A percentile compares a stretch with the other conserved stretches of the same genome.
Conservation (phyloP, 2,797 vertebrate genomes). For the Acrossocheilus fasciatus region DNA sequence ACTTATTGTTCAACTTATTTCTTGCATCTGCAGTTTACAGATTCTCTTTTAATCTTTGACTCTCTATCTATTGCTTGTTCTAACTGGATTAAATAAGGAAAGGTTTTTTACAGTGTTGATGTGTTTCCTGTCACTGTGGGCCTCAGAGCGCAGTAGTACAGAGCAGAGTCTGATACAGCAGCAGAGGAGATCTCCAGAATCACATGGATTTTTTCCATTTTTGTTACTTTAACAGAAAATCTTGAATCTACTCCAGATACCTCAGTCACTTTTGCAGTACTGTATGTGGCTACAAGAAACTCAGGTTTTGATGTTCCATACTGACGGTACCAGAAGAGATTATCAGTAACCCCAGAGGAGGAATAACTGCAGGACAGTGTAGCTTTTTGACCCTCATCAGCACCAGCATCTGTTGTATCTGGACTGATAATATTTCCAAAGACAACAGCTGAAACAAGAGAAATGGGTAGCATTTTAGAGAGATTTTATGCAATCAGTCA, state of each 20-base stretch:
- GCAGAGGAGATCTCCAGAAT: not conserved
- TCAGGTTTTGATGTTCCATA: not conserved
- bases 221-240: not conserved
- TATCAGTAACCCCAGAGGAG: not conserved
- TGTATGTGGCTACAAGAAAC: not conserved
- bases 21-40: not conserved
- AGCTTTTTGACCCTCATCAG: no score
- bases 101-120: not conserved
- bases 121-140: constrained; percentile 15
- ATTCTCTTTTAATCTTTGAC: not conserved
- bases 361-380: constrained; percentile 16
- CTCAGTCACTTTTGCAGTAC: not conserved
- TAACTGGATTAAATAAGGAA: not conserved
- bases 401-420: no score
- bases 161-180: not conserved
- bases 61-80: not conserved
- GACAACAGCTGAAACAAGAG: not conserved
- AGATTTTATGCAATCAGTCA: not conserved
- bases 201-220: no score
- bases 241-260: not conserved
- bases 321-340: constrained; percentile 12
- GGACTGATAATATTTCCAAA: no score
- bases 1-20: not conserved
- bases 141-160: not conserved
- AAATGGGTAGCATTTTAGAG: no score